Evolutionary conservation across 2,797 vertebrate genomes (phyloP), one percentile per base, ranked within the genome.

Genomic region (Netta rufina): DNA sequence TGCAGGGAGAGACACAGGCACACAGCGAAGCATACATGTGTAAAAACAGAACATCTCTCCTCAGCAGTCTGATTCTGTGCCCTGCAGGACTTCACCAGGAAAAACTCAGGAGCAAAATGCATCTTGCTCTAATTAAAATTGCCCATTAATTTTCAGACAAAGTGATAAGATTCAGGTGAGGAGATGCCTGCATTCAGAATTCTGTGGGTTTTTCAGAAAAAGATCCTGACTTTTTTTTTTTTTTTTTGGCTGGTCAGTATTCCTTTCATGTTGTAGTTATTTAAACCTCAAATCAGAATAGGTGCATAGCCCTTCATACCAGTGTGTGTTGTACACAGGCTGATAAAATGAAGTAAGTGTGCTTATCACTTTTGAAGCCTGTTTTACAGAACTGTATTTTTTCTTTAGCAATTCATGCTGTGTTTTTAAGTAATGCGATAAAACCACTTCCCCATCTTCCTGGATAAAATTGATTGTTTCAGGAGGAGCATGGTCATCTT

Each of bases 381-480:
- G 66, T 95, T 96, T 93, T 89, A 51, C 70, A 45, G 82, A 74
- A 60, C 7, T 4, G 25, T 56, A 13, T 88, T 57, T 96, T 96
- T 96, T 74, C 77, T 91, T 95, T 39, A 74, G 90, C 76, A 84
- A 76, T 90, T 89, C 92, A 67, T 77, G 91, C 94, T 92, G 91
- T 15, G 47, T 91, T 97, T 96, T 97, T 92, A 92, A 96, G 95
- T 87, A 95, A 96, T 49, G 80, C 8, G 45, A 81, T 96, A 93
- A 96, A 96, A 73, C 83, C 94, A 64, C 74, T 91, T 87, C 54
- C 80, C 45, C 84, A 45, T 80, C 84, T 96, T 93, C 84, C 87
- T 93, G 43, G 67, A 49, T 57, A 79, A 92, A 96, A 90, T n/a
- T 45, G 87, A 85, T 86, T 94, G 79, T 91, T 95, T 90, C 89